Evolutionary conservation across 2,113 vertebrate species (phyloP).

Genomic region (Phaetusa simplex): DNA sequence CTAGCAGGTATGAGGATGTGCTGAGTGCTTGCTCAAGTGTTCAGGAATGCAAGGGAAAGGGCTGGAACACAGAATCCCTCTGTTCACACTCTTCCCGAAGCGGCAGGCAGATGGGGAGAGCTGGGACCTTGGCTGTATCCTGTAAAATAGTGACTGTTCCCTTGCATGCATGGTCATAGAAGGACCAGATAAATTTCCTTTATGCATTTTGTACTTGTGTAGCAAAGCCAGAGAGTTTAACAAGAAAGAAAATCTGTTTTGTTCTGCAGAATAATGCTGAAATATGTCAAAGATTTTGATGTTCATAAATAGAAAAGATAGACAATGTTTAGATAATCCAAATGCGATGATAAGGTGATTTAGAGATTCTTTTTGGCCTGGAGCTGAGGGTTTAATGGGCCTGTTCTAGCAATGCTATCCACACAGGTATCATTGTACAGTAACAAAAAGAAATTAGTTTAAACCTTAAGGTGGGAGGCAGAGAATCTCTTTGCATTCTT

Average conservation of each 20-base stretch:
- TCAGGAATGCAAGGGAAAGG: neutral
- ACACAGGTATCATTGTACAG: neutral
- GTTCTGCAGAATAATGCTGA: neutral
- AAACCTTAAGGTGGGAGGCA: neutral
- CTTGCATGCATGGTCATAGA: neutral
- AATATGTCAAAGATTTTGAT: neutral
- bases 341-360: neutral
- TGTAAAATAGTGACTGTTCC: neutral
- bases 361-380: neutral
- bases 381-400: neutral
- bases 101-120: neutral
- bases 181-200: neutral
- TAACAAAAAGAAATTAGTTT: neutral
- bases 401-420: neutral
- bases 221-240: neutral
- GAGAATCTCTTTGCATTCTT: neutral
- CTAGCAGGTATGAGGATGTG: neutral
- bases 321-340: neutral
- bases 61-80: neutral
- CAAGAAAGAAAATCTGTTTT: neutral
- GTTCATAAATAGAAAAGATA: neutral
- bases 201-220: neutral
- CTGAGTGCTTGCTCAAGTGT: neutral
- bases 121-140: neutral
- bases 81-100: neutral